These are phyloP conservation scores for Dinocampus coccinellae DNA, from an alignment of 2,888 invertebrate genomes.

Conservation along the genomic window DNA sequence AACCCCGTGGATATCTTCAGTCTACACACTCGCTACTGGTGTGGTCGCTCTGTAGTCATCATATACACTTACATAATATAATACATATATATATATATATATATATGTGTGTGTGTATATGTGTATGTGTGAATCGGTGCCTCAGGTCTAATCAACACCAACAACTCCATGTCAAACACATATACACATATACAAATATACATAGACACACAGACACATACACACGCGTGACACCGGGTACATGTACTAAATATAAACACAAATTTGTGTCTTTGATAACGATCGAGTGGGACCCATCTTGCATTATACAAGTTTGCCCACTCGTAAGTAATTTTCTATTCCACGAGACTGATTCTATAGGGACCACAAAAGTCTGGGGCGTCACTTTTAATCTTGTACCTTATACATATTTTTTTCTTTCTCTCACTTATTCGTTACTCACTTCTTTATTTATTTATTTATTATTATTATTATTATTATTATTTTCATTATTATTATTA, in stretches of 20 bases:
- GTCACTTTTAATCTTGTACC: slow-evolving; percentile 30
- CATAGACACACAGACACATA: not conserved
- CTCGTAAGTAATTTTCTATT: slow-evolving; percentile 52
- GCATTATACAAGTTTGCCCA: slow-evolving; percentile 52
- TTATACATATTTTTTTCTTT: not conserved
- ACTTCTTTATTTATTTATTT: too few species aligned
- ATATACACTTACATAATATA: not conserved
- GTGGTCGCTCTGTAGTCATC: not conserved
- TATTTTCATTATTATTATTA: not conserved
- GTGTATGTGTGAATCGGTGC: not conserved
- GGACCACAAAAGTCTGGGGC: slow-evolving; percentile 23
- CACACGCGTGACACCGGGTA: not conserved
- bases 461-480: not conserved
- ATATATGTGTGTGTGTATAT: not conserved
- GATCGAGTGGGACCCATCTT: slow-evolving; percentile 29
- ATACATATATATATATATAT: not conserved
- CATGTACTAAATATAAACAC: slow-evolving; percentile 10
- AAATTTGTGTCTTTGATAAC: slow-evolving; percentile 25
- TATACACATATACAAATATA: not conserved
- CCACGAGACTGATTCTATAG: slow-evolving; percentile 40
- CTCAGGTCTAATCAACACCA: not conserved
- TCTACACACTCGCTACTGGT: slow-evolving; percentile 19
- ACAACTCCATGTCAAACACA: not conserved
- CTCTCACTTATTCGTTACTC: slow-evolving; percentile 11
- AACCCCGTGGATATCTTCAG: slow-evolving; percentile 6